Conservation (phyloP, 2,888 invertebrate genomes). For the Steromphala cineraria region DNA sequence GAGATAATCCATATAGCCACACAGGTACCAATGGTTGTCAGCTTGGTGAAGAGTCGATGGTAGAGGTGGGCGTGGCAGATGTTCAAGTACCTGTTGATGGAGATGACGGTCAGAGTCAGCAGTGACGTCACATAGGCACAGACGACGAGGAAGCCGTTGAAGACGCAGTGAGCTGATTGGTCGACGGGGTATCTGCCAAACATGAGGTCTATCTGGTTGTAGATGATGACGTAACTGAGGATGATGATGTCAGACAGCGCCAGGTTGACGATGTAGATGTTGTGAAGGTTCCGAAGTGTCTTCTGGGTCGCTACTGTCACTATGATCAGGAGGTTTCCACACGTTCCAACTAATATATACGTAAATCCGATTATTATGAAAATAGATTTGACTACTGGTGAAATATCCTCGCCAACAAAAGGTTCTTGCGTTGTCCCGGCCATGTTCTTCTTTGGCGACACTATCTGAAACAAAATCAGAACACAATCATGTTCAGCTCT, state of each 20-base stretch:
- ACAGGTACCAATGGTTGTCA: neutral
- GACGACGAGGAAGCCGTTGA: slow-evolving; percentile 27
- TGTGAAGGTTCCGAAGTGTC: slow-evolving; percentile 14
- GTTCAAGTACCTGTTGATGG: slow-evolving; percentile 33
- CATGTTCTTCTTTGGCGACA: neutral
- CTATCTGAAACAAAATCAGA: too few relatives aligned
- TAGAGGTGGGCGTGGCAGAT: slow-evolving; percentile 29
- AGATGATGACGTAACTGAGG: slow-evolving; percentile 23
- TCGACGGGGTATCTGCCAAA: slow-evolving; percentile 5
- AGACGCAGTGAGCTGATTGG: neutral
- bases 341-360: slow-evolving; percentile 17
- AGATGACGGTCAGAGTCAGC: slow-evolving; percentile 25
- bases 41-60: slow-evolving; percentile 1
- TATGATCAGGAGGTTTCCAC: slow-evolving; percentile 28
- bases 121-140: slow-evolving; percentile 23
- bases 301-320: slow-evolving; percentile 17
- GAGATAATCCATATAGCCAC: slow-evolving; percentile 20
- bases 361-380: slow-evolving; percentile 25
- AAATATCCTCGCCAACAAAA: slow-evolving; percentile 20
- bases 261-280: slow-evolving; percentile 26
- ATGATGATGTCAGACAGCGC: slow-evolving; percentile 26
- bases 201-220: slow-evolving; percentile 13
- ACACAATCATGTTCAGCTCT: too few relatives aligned
- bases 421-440: slow-evolving; percentile 10
- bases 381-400: slow-evolving; percentile 2